These are phyloP conservation scores for Emmelina monodactyla DNA, from an alignment of 2,888 invertebrate species.

Conservation along the genomic window DNA sequence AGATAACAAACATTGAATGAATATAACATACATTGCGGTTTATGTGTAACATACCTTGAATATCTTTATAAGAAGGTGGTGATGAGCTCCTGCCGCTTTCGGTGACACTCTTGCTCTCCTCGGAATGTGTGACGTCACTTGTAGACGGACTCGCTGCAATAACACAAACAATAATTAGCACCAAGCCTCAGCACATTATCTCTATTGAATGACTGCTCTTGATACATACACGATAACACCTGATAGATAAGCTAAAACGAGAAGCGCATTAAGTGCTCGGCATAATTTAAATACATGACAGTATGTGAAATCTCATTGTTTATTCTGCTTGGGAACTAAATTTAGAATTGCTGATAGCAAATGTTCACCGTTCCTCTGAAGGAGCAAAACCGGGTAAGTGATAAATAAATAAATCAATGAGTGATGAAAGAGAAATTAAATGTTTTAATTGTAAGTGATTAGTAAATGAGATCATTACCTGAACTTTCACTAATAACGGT, in stretches of 20 bases:
- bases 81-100: conserved; percentile 33
- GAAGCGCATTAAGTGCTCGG: conserved; percentile 12
- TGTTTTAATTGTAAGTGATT: background rate
- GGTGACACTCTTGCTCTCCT: conserved; percentile 31
- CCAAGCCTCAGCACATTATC: conserved; percentile 30
- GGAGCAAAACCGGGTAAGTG: no score
- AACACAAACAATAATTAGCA: conserved; percentile 23
- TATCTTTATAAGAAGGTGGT: conserved; percentile 41
- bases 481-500: conserved; percentile 42
- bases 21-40: conserved; percentile 3
- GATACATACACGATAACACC: conserved; percentile 39
- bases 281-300: background rate
- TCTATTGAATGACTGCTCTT: conserved; percentile 39
- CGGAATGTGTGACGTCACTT: conserved; percentile 27
- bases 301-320: conserved; percentile 1
- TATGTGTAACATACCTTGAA: conserved; percentile 33
- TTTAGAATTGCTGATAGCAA: background rate
- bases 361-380: no score
- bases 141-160: conserved; percentile 43
- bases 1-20: background rate
- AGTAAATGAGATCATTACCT: conserved; percentile 26
- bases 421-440: no score
- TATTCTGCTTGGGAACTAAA: background rate
- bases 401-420: no score
- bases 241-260: conserved; percentile 35